Conservation (phyloP, 2,888 invertebrate species). For the Caenorhabditis sp. region DNA sequence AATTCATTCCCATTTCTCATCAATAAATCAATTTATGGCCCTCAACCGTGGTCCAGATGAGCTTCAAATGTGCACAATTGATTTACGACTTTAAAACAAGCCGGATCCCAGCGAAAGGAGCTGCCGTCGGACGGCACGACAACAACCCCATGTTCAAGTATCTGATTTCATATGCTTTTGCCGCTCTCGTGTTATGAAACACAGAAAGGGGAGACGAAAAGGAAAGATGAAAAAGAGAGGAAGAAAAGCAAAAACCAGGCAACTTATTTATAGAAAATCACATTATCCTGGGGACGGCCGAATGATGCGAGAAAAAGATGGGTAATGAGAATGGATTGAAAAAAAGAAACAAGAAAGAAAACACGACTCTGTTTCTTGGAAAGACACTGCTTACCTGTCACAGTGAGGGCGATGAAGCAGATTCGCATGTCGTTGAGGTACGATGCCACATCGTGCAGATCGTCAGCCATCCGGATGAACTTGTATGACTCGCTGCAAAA, state of each 20-base stretch:
- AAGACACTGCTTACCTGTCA: slow-evolving; percentile 55
- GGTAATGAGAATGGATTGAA: slow-evolving; percentile 6
- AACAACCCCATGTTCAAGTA: slow-evolving; percentile 62
- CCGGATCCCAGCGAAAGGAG: slow-evolving; percentile 12
- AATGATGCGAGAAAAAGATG: not conserved
- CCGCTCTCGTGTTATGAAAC: slow-evolving; percentile 50
- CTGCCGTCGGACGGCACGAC: slow-evolving; percentile 19
- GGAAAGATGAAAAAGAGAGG: slow-evolving; percentile 14
- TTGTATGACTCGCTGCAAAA: slow-evolving; percentile 80
- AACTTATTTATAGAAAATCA: slow-evolving; percentile 35
- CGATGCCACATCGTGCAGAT: slow-evolving; percentile 78
- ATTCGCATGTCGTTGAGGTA: slow-evolving; percentile 79
- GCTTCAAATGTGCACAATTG: slow-evolving; percentile 61
- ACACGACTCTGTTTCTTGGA: not conserved
- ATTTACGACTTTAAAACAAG: slow-evolving; percentile 61
- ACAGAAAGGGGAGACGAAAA: slow-evolving; percentile 20
- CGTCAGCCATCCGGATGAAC: slow-evolving; percentile 81
- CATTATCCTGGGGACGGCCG: slow-evolving; percentile 10
- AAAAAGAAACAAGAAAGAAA: not conserved
- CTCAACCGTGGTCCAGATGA: slow-evolving; percentile 34
- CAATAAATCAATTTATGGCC: slow-evolving; percentile 54
- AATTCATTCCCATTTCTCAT: slow-evolving; percentile 32
- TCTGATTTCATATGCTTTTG: slow-evolving; percentile 61
- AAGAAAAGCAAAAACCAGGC: slow-evolving; percentile 29
- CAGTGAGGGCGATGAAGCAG: slow-evolving; percentile 79